Evolutionary conservation across 2,113 vertebrate species (phyloP).

Genomic region (Pelobates fuscus): DNA sequence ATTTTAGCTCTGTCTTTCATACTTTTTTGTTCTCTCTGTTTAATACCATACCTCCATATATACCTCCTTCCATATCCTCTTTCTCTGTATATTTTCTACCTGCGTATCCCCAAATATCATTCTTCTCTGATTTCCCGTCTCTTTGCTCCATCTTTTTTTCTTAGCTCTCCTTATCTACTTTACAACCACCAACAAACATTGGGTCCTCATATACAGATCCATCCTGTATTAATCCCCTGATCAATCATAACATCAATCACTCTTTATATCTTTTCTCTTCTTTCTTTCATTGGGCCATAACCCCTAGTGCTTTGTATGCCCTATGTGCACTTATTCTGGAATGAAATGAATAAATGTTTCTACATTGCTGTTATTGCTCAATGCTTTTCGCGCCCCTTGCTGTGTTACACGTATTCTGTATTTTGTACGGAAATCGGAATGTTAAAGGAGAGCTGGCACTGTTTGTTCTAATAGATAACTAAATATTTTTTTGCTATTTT

Average conservation of each 20-base stretch:
- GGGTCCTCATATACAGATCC: conserved; percentile 23
- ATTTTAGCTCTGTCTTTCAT: neutral
- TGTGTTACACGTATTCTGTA: too few species aligned
- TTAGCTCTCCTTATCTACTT: neutral
- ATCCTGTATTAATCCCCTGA: conserved; percentile 39
- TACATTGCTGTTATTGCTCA: too few species aligned
- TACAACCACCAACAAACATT: conserved; percentile 21
- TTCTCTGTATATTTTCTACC: neutral
- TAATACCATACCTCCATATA: neutral
- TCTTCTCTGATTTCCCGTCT: neutral
- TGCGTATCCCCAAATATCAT: neutral
- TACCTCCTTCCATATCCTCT: neutral
- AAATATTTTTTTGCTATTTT: too few species aligned
- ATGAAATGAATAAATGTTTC: too few species aligned
- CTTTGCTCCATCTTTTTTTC: neutral
- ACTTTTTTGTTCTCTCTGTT: neutral
- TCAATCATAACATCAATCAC: conserved; percentile 40
- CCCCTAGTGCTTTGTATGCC: neutral
- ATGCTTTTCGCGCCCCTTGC: too few species aligned
- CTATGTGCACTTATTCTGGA: too few species aligned
- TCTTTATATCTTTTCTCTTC: conserved; percentile 5
- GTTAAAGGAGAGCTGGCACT: too few species aligned
- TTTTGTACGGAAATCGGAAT: too few species aligned
- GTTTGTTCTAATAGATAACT: too few species aligned
- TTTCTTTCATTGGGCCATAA: conserved; percentile 19